Base-by-base conservation (phyloP, 2,113 vertebrate genomes). In the Nannobrachium achirus region DNA sequence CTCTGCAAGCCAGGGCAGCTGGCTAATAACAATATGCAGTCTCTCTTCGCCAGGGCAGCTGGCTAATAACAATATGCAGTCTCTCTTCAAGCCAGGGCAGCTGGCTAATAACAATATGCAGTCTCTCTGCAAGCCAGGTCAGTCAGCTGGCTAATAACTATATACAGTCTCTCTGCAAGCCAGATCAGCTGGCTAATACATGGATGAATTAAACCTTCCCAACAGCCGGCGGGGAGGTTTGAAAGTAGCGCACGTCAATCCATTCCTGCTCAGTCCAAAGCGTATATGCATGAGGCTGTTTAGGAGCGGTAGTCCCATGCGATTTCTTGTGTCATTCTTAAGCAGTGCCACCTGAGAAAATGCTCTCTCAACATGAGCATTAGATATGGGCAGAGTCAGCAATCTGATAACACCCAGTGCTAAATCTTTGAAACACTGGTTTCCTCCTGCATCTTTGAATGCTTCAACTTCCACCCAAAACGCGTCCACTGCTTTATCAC, bases 241-340 rank as follows among this genome's bases (percentile, higher is more conserved):
- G 56, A 67, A 73, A 42, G 62, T 48, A 20, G 72, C 72, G 14
- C 64, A 68, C 14, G 58, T 53, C 56, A 20, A 68, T 20, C 40
- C 46, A 67, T 74, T 73, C 45, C 63, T 58, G 18, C 19, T 39
- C 15, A 73, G 44, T 16, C 44, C 62, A 42, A 39, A 10, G 18
- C 38, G 45, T 52, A 72, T 53, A 56, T 65, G 44, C 61, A 66
- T 52, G 46, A 59, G 55, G 46, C 45, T 60, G 9, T 56, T 67
- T 4, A 66, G 55, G 11, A 56, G 55, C 10, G 55, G 56, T 45
- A 66, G 25, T 56, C 53, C 52, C 61, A 73, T 73, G 20, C 7
- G 20, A 58, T 73, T 73, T 66, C 56, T 67, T 38, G 56, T 45
- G 33, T 73, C 56, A 60, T 73, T 48, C 25, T 67, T 61, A 8